Evolutionary conservation across 2,888 invertebrate genomes (phyloP).

Genomic region (Mimumesa dahlbomi): DNA sequence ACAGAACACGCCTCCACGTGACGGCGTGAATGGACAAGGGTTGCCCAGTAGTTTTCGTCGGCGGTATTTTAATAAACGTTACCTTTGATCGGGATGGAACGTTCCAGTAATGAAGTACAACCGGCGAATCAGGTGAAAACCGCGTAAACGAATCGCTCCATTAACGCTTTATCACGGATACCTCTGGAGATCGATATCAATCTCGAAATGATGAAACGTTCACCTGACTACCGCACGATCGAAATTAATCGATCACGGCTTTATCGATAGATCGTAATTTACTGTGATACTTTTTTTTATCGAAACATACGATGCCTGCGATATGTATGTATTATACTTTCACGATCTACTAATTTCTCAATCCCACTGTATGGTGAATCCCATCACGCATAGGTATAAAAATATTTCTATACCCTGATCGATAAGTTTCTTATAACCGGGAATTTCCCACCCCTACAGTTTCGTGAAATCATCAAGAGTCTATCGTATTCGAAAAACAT

Average conservation of each 20-base stretch:
- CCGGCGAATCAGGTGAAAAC: conserved; percentile 57
- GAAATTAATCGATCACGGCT: too few species aligned
- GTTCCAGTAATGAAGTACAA: conserved; percentile 55
- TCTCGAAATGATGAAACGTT: conserved; percentile 14
- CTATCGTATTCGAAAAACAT: too few species aligned
- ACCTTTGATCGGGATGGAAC: conserved; percentile 56
- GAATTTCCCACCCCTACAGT: too few species aligned
- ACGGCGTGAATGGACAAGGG: conserved; percentile 1
- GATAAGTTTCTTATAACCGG: too few species aligned
- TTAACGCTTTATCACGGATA: conserved; percentile 26
- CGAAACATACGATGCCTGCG: too few species aligned
- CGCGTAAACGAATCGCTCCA: conserved; percentile 58
- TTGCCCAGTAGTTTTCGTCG: conserved; percentile 43
- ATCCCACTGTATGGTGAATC: too few species aligned
- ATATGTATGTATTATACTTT: too few species aligned
- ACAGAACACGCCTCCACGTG: not conserved
- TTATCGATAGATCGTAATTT: not conserved
- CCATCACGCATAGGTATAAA: too few species aligned
- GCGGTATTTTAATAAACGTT: conserved; percentile 62
- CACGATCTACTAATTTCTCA: too few species aligned
- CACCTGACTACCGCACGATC: not conserved
- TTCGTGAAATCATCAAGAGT: too few species aligned
- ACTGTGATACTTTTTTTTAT: not conserved
- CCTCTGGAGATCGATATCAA: conserved; percentile 20
- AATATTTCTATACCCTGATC: too few species aligned